Percentiles rank a stretch among this genome's conserved stretches.
Conservation (phyloP, 2,113 vertebrate species). For the Eolophus roseicapilla region DNA sequence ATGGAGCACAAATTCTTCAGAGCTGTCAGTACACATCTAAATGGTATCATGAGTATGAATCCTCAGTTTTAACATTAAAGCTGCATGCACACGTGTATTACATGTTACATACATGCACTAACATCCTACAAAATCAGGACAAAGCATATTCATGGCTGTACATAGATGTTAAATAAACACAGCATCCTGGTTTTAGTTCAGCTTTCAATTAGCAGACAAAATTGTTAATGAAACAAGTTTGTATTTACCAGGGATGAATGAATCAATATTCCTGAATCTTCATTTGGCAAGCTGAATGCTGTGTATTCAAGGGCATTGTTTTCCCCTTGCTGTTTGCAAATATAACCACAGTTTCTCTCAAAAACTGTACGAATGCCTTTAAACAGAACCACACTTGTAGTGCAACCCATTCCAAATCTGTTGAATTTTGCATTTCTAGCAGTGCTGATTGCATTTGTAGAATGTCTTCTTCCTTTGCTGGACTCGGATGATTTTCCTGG, state of each 20-base stretch:
- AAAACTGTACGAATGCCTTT: slow-evolving; percentile 91
- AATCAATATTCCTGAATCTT: slow-evolving; percentile 84
- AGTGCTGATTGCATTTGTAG: slow-evolving; percentile 65
- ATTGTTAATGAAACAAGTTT: slow-evolving; percentile 67
- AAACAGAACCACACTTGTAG: slow-evolving; percentile 89
- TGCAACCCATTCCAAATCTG: slow-evolving; percentile 91
- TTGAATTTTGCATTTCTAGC: slow-evolving; percentile 76
- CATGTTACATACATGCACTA: slow-evolving; percentile 20
- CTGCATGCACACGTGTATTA: background rate
- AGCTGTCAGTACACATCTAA: background rate
- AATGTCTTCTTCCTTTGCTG: slow-evolving; percentile 68
- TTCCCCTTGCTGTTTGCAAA: slow-evolving; percentile 88
- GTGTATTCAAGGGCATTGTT: slow-evolving; percentile 82
- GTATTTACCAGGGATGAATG: slow-evolving; percentile 82
- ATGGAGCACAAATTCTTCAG: background rate
- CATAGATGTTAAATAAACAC: background rate
- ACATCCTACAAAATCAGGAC: background rate
- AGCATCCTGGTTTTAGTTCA: background rate
- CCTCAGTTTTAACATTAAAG: background rate
- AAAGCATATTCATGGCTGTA: background rate
- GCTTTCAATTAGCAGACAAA: slow-evolving; percentile 11
- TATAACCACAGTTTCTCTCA: slow-evolving; percentile 94
- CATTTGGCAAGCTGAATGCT: slow-evolving; percentile 81
- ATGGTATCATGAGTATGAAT: background rate
- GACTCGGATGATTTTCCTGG: slow-evolving; percentile 47